Conservation (phyloP, 2,797 vertebrate genomes). For the Rhinichthys osculus region DNA sequence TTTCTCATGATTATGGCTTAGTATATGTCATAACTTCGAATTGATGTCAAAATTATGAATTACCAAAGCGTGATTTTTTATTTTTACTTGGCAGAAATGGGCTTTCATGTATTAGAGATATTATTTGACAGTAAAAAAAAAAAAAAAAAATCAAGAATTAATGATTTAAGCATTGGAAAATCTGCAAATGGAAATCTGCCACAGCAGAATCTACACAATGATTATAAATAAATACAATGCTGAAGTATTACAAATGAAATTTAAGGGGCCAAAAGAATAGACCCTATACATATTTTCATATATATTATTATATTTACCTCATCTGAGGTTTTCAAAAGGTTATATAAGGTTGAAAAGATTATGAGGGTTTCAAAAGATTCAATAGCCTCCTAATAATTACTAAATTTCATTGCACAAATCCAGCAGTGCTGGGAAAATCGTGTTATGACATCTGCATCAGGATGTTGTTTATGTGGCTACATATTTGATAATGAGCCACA, state of each 20-base stretch:
- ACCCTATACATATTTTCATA: background rate
- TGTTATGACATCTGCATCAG: constrained; percentile 7
- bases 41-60: background rate
- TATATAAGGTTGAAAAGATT: background rate
- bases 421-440: background rate
- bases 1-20: background rate
- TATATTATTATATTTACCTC: no score
- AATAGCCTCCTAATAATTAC: background rate
- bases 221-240: background rate
- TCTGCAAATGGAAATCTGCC: background rate
- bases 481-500: constrained; percentile 24
- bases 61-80: background rate
- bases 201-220: background rate
- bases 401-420: background rate
- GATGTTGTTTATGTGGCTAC: constrained; percentile 6
- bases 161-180: background rate
- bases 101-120: background rate
- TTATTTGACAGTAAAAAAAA: background rate
- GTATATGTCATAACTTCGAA: background rate
- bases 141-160: background rate
- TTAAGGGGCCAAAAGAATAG: background rate
- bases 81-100: background rate
- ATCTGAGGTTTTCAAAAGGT: background rate
- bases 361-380: background rate
- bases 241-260: no score